Base-by-base conservation (phyloP, 2,888 invertebrate genomes). In the Synanthedon myopaeformis region DNA sequence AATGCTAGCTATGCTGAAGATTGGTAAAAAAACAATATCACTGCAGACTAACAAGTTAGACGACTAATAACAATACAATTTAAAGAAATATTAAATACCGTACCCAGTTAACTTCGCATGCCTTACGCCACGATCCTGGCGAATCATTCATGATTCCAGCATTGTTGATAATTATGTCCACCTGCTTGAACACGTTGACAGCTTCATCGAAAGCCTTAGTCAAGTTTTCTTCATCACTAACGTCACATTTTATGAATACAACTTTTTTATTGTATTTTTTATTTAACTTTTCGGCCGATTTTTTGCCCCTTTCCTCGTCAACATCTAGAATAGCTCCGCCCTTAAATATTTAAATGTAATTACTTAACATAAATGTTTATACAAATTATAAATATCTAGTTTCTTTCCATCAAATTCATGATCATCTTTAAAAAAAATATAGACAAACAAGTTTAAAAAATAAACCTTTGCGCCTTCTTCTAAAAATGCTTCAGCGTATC, bases 91-190 rank as follows among this genome's bases (percentile, higher is more conserved):
- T 14, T 23, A 12, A 45, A 42, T 12, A 48, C 3, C 58, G 6
- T 65, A 77, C 77, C 65, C 64, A 73, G 56, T 79, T 79, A n/a
- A 76, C 67, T 48, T 68, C 65, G 51, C 66, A 63, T 3, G 75
- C 64, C 11, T 61, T 71, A 51, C 73, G 70, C 73, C 72, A 76
- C 3, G 62, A 3, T 3, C 57, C 17, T 0, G 70, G 67, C 0
- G 67, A 52, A 55, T 78, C 76, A 49, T 62, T 63, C 69, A 78
- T 70, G 41, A 76, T 66, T 0, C 77, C 77, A 28, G 78, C 76
- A 56, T 78, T 76, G 57, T 78, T 78, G 49, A 79, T 62, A 41
- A 76, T 60, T 41, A 78, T 72, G 45, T 78, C 75, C 17, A 77
- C 56, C 28, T 60, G 66, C 45, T 66, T 60, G 42, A 71, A 68